Evolutionary conservation across 64 coral and sea anemone genomes (phyloP).

Genomic region (Pachyseris speciosa): DNA sequence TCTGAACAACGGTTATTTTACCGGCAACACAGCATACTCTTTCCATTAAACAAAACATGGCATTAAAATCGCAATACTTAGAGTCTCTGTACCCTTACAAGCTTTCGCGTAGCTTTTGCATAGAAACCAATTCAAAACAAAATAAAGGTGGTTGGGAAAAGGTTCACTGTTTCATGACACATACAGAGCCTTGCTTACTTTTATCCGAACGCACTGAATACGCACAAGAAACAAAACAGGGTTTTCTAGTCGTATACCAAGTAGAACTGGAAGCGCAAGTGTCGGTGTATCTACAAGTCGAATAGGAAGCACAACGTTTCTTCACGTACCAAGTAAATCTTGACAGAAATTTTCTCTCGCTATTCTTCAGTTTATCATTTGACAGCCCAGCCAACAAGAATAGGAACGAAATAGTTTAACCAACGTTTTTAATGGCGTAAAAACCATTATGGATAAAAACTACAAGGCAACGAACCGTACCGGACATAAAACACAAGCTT

Average conservation of each 20-base stretch:
- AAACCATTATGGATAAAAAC: constrained; percentile 33
- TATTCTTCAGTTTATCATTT: constrained; percentile 38
- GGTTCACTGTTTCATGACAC: constrained; percentile 14
- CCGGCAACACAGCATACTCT: not conserved
- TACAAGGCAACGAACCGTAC: not conserved
- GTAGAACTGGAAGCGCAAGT: constrained; percentile 27
- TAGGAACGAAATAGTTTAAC: not conserved
- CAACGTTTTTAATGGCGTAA: constrained; percentile 13
- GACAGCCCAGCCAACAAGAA: not conserved
- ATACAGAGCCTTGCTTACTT: not conserved
- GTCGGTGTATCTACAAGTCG: not conserved
- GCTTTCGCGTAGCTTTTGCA: constrained; percentile 48
- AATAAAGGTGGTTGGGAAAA: constrained; percentile 42
- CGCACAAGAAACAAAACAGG: not conserved
- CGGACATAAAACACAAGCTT: constrained; percentile 27
- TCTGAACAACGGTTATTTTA: not conserved
- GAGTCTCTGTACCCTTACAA: not conserved
- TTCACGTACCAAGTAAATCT: not conserved
- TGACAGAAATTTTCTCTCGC: constrained; percentile 15
- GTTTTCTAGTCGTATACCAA: not conserved
- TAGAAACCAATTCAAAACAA: constrained; percentile 66
- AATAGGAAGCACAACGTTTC: constrained; percentile 18
- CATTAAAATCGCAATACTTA: not conserved
- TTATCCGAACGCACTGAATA: too few species aligned
- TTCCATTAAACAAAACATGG: not conserved